Base-by-base conservation (phyloP, 2,888 invertebrate species). In the Eudemis profundana region DNA sequence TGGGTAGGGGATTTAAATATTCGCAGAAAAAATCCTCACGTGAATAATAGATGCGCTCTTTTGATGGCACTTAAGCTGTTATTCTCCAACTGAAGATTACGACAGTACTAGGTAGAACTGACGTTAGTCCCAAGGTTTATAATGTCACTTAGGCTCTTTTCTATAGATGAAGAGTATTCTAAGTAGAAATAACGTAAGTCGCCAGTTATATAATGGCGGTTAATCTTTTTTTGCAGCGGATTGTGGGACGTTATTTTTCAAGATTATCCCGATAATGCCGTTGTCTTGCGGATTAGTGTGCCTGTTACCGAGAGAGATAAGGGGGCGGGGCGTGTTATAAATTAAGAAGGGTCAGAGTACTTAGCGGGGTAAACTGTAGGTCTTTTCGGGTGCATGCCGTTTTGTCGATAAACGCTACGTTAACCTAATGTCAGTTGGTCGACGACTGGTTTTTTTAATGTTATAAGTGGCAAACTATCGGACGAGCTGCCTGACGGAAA, bases 161-260 rank as follows among this genome's bases (percentile, higher is more conserved):
- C n/a, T n/a, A n/a, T n/a, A n/a, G n/a, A n/a, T n/a, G n/a, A n/a
- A n/a, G n/a, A n/a, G n/a, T 29, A 29, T 2, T 2, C 29, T 29
- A 4, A 10, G 8, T 33, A 4, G 10, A 33, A 33, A 33, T 7
- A 10, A 8, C 8, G 33, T 8, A 33, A 33, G 8, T 33, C 8
- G 10, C 2, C 33, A 33, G 8, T 8, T 33, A 10, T 33, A 10
- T 33, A 8, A 2, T 10, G 5, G 33, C 33, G 33, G 8, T 33
- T 33, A 33, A 33, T 7, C 33, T 33, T 7, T 33, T 33, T 33
- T 33, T 8, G 47, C 14, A 66, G 67, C 51, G 61, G 49, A 49
- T 63, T 50, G n/a, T 60, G 54, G 54, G 21, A 14, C 62, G 60
- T 57, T 68, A 71, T 71, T 71, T 71, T 69, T 72, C 69, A 70